Percentiles rank a stretch among this genome's conserved stretches.
Evolutionary conservation across 1,140 invertebrate genomes (phyloP).

Genomic region (Samia ricini): DNA sequence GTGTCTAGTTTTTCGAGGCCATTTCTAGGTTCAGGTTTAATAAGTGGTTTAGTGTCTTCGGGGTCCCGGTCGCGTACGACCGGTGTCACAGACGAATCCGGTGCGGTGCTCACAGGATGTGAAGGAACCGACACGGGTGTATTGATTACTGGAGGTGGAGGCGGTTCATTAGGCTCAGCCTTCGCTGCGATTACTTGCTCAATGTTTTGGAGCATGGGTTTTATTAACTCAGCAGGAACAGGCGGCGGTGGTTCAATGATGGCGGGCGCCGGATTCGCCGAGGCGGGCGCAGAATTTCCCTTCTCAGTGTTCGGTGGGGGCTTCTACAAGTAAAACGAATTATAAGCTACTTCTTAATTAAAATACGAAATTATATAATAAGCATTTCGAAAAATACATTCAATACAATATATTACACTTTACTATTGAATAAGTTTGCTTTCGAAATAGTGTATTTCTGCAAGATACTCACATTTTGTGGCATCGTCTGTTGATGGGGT

Average conservation of each 20-base stretch:
- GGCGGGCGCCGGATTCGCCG: conserved; percentile 25
- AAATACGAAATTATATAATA: too few species aligned
- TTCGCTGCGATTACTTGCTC: conserved; percentile 19
- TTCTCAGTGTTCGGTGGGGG: background rate
- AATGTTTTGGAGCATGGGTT: background rate
- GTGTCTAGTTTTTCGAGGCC: conserved; percentile 62
- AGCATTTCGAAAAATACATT: too few species aligned
- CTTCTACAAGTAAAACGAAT: background rate
- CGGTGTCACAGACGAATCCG: conserved; percentile 43
- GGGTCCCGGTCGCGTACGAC: conserved; percentile 34
- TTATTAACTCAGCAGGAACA: conserved; percentile 4
- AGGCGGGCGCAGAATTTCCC: conserved; percentile 16
- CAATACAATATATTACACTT: too few species aligned
- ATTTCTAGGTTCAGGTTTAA: conserved; percentile 57
- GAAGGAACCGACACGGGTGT: conserved; percentile 21
- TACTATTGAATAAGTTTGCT: background rate
- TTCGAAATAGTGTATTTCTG: background rate
- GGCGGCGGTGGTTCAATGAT: conserved; percentile 21
- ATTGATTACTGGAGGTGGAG: conserved; percentile 7
- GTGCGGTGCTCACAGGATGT: conserved; percentile 24
- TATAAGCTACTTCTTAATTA: background rate
- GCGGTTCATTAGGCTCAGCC: conserved; percentile 17
- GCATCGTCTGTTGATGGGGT: conserved; percentile 37
- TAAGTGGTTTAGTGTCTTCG: conserved; percentile 39
- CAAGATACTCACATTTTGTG: conserved; percentile 51